phyloP scores from a whole-genome alignment of 1,140 invertebrate genomes.

The Euwallacea similis region DNA sequence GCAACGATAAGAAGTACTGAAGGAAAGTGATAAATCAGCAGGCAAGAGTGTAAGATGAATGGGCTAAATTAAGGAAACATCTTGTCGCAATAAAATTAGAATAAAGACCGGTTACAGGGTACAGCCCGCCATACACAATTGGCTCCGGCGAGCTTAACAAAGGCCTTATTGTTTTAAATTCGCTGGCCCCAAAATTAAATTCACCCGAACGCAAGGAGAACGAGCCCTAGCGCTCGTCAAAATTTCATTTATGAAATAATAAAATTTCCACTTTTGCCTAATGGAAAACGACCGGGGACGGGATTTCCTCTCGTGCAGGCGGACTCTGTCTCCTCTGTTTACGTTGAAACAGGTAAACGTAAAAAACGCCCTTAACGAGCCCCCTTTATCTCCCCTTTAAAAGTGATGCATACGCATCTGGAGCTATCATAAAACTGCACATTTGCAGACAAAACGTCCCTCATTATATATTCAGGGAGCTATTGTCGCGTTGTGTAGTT shows the following conservation, averaged over 20 bases:
- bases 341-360: slow-evolving; percentile 1
- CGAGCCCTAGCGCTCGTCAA: slow-evolving; percentile 27
- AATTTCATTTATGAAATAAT: slow-evolving; percentile 38
- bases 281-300: slow-evolving; percentile 24
- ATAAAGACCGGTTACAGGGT: slow-evolving; percentile 5
- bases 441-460: slow-evolving; percentile 26
- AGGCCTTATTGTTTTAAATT: slow-evolving; percentile 39
- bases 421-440: slow-evolving; percentile 27
- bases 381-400: background rate
- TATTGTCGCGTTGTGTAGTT: slow-evolving; percentile 10
- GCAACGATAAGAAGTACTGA: no score
- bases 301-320: background rate
- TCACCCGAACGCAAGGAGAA: slow-evolving; percentile 22
- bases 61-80: no score
- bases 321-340: background rate
- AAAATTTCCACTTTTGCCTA: slow-evolving; percentile 38
- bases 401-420: slow-evolving; percentile 7
- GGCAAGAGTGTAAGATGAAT: no score
- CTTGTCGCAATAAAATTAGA: no score
- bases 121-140: slow-evolving; percentile 16
- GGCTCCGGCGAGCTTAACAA: slow-evolving; percentile 28
- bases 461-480: slow-evolving; percentile 25
- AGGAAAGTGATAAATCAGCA: no score
- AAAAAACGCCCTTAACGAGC: background rate
- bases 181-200: slow-evolving; percentile 35